Conservation (phyloP, 2,888 invertebrate genomes). For the Pteria penguin region DNA sequence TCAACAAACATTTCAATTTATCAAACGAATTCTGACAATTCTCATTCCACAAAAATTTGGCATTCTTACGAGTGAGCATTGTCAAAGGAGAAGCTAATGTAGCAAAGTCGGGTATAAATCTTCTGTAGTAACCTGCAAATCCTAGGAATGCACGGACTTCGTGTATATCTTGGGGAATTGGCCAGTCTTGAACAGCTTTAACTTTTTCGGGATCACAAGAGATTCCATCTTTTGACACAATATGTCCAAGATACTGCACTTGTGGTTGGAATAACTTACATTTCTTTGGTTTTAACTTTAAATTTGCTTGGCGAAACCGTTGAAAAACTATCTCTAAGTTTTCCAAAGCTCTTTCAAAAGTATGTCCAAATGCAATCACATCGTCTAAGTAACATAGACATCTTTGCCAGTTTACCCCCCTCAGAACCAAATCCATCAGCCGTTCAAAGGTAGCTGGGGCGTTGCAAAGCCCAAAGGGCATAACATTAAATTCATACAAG, state of each 20-base stretch:
- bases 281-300: too few relatives aligned
- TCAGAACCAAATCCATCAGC: constrained; percentile 49
- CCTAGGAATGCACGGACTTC: too few relatives aligned
- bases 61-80: constrained; percentile 17
- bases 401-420: constrained; percentile 26
- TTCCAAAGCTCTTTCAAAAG: constrained; percentile 35
- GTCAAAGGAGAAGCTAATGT: neutral
- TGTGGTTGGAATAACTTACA: too few relatives aligned
- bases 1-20: too few relatives aligned
- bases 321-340: constrained; percentile 49
- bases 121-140: too few relatives aligned
- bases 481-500: too few relatives aligned
- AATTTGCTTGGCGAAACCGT: too few relatives aligned
- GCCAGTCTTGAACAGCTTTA: too few relatives aligned
- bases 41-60: constrained; percentile 3
- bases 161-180: too few relatives aligned
- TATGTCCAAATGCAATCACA: constrained; percentile 46
- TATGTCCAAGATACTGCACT: constrained; percentile 38
- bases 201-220: constrained; percentile 11
- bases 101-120: neutral
- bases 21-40: constrained; percentile 15
- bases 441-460: constrained; percentile 55
- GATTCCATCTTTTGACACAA: constrained; percentile 11
- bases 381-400: too few relatives aligned
- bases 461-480: too few relatives aligned